Percentiles rank a stretch among this genome's conserved stretches.
phyloP scores from a whole-genome alignment of 2,113 vertebrate genomes.

The Picathartes gymnocephalus region DNA sequence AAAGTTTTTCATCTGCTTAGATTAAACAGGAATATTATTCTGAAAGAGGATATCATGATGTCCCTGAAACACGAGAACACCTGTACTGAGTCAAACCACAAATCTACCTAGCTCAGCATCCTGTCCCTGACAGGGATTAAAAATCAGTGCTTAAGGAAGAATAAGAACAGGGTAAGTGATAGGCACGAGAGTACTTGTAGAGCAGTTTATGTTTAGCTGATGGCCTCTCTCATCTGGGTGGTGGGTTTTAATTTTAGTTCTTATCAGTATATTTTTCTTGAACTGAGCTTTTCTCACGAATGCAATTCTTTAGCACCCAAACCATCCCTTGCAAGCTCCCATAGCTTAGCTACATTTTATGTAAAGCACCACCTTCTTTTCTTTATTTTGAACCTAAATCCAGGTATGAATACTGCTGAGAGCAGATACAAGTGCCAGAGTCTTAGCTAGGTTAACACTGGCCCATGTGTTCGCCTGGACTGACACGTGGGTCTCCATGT shows the following conservation, averaged over 20 bases:
- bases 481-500: not conserved
- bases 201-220: not conserved
- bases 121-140: not conserved
- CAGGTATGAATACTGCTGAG: not conserved
- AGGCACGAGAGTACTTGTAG: not conserved
- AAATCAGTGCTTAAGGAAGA: not conserved
- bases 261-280: not conserved
- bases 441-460: not conserved
- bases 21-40: not conserved
- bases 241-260: not conserved
- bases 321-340: not conserved
- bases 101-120: not conserved
- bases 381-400: not conserved
- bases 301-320: not conserved
- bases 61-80: not conserved
- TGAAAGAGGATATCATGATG: not conserved
- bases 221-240: not conserved
- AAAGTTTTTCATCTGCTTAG: not conserved
- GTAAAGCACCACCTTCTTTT: not conserved
- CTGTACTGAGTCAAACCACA: not conserved
- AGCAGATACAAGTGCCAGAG: not conserved
- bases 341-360: not conserved
- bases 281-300: not conserved
- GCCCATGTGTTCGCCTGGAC: not conserved
- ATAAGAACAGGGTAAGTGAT: not conserved